These are phyloP conservation scores for Gerosis bhagava DNA, from an alignment of 2,888 invertebrate species.

Conservation along the genomic window DNA sequence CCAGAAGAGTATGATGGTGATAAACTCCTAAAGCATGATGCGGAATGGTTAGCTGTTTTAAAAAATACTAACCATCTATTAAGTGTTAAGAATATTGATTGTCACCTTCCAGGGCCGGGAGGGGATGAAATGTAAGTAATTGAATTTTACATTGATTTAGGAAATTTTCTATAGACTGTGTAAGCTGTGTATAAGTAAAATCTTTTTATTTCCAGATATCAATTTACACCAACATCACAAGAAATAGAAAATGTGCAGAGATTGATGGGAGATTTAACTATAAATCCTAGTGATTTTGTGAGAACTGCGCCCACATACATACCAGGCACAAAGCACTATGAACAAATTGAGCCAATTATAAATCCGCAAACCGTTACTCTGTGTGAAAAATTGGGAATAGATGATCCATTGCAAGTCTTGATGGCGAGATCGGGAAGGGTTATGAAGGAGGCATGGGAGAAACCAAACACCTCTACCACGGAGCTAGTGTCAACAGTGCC, in stretches of 20 bases:
- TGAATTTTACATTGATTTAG: no score
- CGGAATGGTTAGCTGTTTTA: conserved; percentile 97
- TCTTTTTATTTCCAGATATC: conserved; percentile 84
- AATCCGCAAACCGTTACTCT: conserved; percentile 88
- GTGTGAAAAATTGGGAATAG: conserved; percentile 87
- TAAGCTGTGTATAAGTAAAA: no score
- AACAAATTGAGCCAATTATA: conserved; percentile 75
- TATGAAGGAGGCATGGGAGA: conserved; percentile 47
- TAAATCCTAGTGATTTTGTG: conserved; percentile 90
- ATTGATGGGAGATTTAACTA: conserved; percentile 85
- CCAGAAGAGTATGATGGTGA: conserved; percentile 79
- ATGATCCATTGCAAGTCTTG: conserved; percentile 90
- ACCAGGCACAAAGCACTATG: conserved; percentile 52
- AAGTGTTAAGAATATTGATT: conserved; percentile 85
- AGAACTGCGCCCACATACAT: conserved; percentile 87
- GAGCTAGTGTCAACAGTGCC: conserved; percentile 18
- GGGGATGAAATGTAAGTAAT: conserved; percentile 83
- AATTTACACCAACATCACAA: conserved; percentile 88
- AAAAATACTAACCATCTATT: conserved; percentile 94
- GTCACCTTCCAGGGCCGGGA: conserved; percentile 93
- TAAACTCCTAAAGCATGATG: conserved; percentile 88
- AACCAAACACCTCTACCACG: conserved; percentile 24
- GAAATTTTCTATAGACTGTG: no score
- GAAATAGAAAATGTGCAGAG: conserved; percentile 86
- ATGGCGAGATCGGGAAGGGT: conserved; percentile 74